These are phyloP conservation scores for Zaprionus vittiger DNA, from an alignment of 1,140 invertebrate genomes.

Conservation along the genomic window DNA sequence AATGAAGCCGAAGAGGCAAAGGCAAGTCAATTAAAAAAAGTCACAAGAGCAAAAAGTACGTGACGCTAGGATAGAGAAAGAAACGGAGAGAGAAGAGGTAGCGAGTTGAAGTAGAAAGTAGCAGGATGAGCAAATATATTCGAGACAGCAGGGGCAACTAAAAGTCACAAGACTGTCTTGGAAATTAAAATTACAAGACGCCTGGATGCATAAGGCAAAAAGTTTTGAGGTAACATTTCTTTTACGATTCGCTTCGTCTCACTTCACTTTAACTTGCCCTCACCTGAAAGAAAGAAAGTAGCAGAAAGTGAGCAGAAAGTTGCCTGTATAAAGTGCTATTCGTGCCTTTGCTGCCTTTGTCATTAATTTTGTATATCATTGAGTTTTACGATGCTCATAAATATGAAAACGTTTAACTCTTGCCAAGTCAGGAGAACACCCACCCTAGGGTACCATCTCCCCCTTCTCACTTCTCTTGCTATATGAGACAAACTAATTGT, in stretches of 20 bases:
- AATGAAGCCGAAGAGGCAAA: conserved; percentile 61
- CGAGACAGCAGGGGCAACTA: conserved; percentile 41
- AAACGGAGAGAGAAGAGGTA: neutral
- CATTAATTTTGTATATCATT: conserved; percentile 84
- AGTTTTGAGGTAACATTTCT: conserved; percentile 78
- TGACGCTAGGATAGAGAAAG: conserved; percentile 61
- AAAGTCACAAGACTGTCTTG: conserved; percentile 75
- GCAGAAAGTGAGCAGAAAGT: conserved; percentile 54
- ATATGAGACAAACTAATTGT: conserved; percentile 83
- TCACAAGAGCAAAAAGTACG: conserved; percentile 70
- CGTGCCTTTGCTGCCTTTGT: conserved; percentile 62
- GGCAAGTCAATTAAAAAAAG: conserved; percentile 81
- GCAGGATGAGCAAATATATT: conserved; percentile 48
- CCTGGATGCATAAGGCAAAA: conserved; percentile 66
- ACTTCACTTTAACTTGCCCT: neutral
- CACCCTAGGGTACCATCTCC: neutral
- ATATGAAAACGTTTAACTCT: conserved; percentile 84
- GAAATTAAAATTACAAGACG: conserved; percentile 82
- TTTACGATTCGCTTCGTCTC: conserved; percentile 74
- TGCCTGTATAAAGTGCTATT: conserved; percentile 56
- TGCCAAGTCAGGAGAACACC: conserved; percentile 29
- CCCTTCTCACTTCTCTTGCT: conserved; percentile 14
- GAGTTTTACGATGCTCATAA: conserved; percentile 83
- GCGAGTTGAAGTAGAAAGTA: too few relatives aligned
- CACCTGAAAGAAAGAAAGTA: conserved; percentile 14